These are phyloP conservation scores for Philhelius pedissequus DNA, from an alignment of 2,888 invertebrate species.

Conservation along the genomic window DNA sequence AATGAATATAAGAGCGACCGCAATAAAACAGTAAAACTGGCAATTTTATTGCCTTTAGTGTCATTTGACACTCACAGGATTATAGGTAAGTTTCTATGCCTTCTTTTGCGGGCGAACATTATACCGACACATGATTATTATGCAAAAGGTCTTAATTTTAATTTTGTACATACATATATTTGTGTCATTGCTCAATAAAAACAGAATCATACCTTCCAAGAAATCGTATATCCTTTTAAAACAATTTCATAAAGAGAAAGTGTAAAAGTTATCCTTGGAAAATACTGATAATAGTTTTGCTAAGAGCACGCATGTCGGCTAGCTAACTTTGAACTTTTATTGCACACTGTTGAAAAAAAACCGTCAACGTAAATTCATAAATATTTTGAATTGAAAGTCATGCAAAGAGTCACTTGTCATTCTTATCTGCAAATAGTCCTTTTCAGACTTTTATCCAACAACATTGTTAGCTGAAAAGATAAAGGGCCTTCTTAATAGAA, in stretches of 20 bases:
- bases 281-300: slow-evolving; percentile 14
- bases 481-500: too few species aligned
- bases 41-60: slow-evolving; percentile 27
- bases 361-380: too few species aligned
- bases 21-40: slow-evolving; percentile 61
- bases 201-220: slow-evolving; percentile 1
- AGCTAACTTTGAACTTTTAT: slow-evolving; percentile 45
- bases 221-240: slow-evolving; percentile 23
- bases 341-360: not conserved
- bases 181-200: not conserved
- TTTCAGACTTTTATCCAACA: too few species aligned
- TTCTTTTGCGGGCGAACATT: slow-evolving; percentile 43
- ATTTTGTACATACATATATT: too few species aligned
- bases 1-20: slow-evolving; percentile 10
- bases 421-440: too few species aligned
- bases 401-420: too few species aligned
- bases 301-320: slow-evolving; percentile 10
- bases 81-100: slow-evolving; percentile 30
- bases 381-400: too few species aligned
- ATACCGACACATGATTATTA: slow-evolving; percentile 56
- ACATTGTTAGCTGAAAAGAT: too few species aligned
- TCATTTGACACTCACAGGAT: slow-evolving; percentile 58
- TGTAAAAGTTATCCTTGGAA: slow-evolving; percentile 26
- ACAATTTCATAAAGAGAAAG: not conserved
- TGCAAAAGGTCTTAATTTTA: slow-evolving; percentile 46